phyloP scores from a whole-genome alignment of 2,113 vertebrate species.

The Potamarius usumacintae region DNA sequence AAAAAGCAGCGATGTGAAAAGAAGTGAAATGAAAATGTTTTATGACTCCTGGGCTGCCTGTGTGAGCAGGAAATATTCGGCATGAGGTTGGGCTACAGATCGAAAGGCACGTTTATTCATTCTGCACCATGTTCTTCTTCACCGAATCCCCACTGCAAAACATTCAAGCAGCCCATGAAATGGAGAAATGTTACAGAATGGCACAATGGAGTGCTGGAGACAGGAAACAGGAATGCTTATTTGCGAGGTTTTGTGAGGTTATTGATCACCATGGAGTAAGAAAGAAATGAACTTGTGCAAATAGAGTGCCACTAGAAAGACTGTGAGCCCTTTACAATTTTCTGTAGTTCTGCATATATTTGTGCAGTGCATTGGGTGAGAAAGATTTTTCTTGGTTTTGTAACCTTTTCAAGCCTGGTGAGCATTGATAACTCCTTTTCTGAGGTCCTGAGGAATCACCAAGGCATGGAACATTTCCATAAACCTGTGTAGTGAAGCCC shows the following conservation, averaged over 20 bases:
- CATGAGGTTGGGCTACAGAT: slow-evolving; percentile 1
- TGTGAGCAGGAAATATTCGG: neutral
- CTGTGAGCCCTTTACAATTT: neutral
- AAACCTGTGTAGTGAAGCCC: neutral
- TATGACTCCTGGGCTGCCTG: neutral
- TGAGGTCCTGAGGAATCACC: neutral
- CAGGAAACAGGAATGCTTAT: neutral
- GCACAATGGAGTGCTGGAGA: neutral
- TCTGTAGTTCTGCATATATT: neutral
- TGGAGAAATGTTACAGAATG: slow-evolving; percentile 11
- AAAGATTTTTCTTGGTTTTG: neutral
- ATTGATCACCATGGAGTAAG: slow-evolving; percentile 5
- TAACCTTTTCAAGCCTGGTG: neutral
- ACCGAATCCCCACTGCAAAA: neutral
- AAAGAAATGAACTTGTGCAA: neutral
- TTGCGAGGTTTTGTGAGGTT: neutral
- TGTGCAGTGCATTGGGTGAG: neutral
- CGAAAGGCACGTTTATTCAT: neutral
- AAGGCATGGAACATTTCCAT: neutral
- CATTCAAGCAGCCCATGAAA: slow-evolving; percentile 37
- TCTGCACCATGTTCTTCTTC: neutral
- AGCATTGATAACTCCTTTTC: neutral
- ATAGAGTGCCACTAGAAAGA: neutral
- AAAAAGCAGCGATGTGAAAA: neutral
- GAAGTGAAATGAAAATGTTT: slow-evolving; percentile 10